These are phyloP conservation scores for Hylaea fasciaria DNA, from an alignment of 2,888 invertebrate species.

Conservation along the genomic window DNA sequence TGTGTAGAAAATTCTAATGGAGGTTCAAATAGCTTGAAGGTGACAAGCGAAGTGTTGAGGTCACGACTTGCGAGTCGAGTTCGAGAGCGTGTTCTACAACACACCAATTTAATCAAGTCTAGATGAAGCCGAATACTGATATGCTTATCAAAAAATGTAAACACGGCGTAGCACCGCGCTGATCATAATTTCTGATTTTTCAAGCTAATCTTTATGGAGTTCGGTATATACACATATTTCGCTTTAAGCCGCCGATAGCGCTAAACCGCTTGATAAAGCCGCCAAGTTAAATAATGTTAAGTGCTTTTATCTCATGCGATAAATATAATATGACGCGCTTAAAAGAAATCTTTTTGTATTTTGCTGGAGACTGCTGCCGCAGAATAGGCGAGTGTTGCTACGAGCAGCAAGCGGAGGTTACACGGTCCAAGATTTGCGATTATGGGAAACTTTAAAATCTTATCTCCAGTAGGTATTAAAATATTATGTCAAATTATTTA, in stretches of 20 bases:
- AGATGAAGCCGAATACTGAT: background rate
- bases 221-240: slow-evolving; percentile 13
- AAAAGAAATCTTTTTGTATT: slow-evolving; percentile 7
- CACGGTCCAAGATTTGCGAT: background rate
- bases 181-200: slow-evolving; percentile 10
- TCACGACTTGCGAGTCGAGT: background rate
- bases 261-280: slow-evolving; percentile 19
- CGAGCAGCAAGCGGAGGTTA: background rate
- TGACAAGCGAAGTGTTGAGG: background rate
- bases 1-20: no score
- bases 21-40: no score
- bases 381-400: background rate
- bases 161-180: background rate
- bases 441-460: no score
- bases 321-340: background rate
- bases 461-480: no score
- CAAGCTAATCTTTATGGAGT: slow-evolving; percentile 8
- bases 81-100: background rate
- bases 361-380: background rate
- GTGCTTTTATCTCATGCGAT: slow-evolving; percentile 14
- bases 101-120: slow-evolving; percentile 1
- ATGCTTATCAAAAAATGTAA: slow-evolving; percentile 1
- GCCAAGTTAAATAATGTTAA: slow-evolving; percentile 20
- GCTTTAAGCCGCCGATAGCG: slow-evolving; percentile 4
- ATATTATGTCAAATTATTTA: no score